Base-by-base conservation (phyloP, 64 coral and sea anemone genomes). In the Stichodactyla helianthus region DNA sequence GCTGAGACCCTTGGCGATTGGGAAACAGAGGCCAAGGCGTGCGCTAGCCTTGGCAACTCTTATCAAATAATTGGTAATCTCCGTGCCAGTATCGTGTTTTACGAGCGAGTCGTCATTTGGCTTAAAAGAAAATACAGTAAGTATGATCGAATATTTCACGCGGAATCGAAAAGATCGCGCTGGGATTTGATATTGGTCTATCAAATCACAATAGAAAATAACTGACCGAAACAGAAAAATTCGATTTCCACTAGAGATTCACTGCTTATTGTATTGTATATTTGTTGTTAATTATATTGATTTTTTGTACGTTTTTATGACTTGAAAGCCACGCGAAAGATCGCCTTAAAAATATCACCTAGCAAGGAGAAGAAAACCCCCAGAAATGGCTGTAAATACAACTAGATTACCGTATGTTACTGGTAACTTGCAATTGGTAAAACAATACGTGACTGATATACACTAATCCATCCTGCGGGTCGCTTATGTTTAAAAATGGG, bases 31-130 rank as follows among this genome's bases (percentile, higher is more conserved):
- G 88, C 87, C 6, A 95, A 95, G 82, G 84, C 94, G 9, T 68
- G 91, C 26, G 83, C 87, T 18, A 84, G 84, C 55, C 79, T 95
- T 31, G 94, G 83, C 15, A 92, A 95, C 81, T 91, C 83, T 51
- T 84, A 89, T 57, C 87, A 86, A 10, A 67, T 92, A 11, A 22
- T 84, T 52, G 90, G 90, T 4, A 59, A 92, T 79, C 88, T 95
- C n/a, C 85, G 87, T 71, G 77, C 27, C 16, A 92, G 90, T 68
- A 89, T 95, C 52, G 68, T 56, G 44, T 92, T 91, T 61, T 95
- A 95, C 65, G 90, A 95, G 78, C 89, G 94, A 64, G 90, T 95
- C 1, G 77, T 95, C 18, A 44, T 92, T 61, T 92, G 91, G 94
- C 88, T 95, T 0, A 92, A 28, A n/a, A 88, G 90, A 77, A 95